These are phyloP conservation scores for Sula dactylatra DNA, from an alignment of 2,113 vertebrate species.

Conservation along the genomic window DNA sequence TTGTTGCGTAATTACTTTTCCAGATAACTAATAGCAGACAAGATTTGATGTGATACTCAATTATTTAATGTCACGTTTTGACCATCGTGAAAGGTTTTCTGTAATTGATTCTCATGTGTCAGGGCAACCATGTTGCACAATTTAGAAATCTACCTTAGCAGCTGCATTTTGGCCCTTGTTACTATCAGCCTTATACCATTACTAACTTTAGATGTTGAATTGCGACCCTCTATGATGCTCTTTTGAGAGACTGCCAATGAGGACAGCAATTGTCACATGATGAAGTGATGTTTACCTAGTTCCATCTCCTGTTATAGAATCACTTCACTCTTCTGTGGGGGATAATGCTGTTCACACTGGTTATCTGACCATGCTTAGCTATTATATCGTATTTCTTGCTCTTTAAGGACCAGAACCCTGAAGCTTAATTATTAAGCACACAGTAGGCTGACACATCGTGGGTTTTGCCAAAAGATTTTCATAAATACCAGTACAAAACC, in stretches of 20 bases:
- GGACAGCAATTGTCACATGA: not conserved
- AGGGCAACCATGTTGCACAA: not conserved
- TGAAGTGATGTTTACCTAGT: not conserved
- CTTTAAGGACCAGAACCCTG: not conserved
- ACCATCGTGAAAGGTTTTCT: constrained; percentile 56
- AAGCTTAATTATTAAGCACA: not conserved
- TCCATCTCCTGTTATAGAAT: not conserved
- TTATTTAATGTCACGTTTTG: constrained; percentile 73
- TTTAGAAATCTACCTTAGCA: not conserved
- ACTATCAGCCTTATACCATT: not conserved
- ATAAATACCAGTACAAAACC: not conserved
- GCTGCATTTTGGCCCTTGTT: constrained; percentile 48
- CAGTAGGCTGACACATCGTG: not conserved
- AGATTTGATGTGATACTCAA: constrained; percentile 69
- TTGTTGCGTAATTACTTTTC: constrained; percentile 72
- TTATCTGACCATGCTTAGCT: not conserved
- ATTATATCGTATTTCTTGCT: not conserved
- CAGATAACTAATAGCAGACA: constrained; percentile 68
- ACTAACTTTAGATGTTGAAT: constrained; percentile 67
- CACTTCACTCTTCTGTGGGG: not conserved
- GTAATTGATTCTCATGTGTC: constrained; percentile 70
- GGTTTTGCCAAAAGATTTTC: not conserved
- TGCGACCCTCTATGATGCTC: constrained; percentile 6
- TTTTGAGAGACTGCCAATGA: not conserved
- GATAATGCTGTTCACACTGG: not conserved